These are phyloP conservation scores for Dicrostonyx torquatus DNA, from an alignment of 2,797 vertebrate genomes.

Conservation along the genomic window DNA sequence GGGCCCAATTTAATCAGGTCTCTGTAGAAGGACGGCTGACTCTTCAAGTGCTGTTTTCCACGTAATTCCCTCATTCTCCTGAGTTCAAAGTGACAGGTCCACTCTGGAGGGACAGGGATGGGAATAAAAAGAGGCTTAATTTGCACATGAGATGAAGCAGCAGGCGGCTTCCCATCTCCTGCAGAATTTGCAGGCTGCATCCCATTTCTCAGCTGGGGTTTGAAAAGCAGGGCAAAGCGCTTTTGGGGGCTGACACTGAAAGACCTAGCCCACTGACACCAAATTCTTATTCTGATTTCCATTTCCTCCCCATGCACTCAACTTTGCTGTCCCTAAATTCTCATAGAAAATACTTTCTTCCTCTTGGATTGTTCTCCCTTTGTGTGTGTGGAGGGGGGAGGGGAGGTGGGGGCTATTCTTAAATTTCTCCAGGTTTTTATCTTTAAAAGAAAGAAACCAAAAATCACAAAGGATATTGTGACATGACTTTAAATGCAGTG, in stretches of 20 bases:
- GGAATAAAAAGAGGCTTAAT: background rate
- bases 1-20: background rate
- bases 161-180: background rate
- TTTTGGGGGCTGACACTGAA: slow-evolving; percentile 52
- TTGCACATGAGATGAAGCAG: slow-evolving; percentile 8
- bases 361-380: background rate
- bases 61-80: background rate
- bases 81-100: slow-evolving; percentile 22
- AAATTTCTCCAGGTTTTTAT: slow-evolving; percentile 42
- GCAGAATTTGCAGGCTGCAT: slow-evolving; percentile 28
- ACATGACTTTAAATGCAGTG: background rate
- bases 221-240: slow-evolving; percentile 33
- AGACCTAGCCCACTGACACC: slow-evolving; percentile 35
- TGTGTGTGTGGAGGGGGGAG: too few relatives aligned
- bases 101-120: background rate
- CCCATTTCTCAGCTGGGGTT: slow-evolving; percentile 22
- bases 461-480: slow-evolving; percentile 21
- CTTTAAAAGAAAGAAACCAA: background rate
- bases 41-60: background rate
- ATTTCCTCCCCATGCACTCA: slow-evolving; percentile 59
- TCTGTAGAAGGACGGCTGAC: background rate
- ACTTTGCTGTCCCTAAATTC: slow-evolving; percentile 53
- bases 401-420: slow-evolving; percentile 22
- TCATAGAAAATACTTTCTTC: slow-evolving; percentile 49
- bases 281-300: slow-evolving; percentile 64